A percentile compares a stretch with the other conserved stretches of the same genome.
Evolutionary conservation across 2,797 vertebrate species (phyloP).

Genomic region (Microchirus variegatus): DNA sequence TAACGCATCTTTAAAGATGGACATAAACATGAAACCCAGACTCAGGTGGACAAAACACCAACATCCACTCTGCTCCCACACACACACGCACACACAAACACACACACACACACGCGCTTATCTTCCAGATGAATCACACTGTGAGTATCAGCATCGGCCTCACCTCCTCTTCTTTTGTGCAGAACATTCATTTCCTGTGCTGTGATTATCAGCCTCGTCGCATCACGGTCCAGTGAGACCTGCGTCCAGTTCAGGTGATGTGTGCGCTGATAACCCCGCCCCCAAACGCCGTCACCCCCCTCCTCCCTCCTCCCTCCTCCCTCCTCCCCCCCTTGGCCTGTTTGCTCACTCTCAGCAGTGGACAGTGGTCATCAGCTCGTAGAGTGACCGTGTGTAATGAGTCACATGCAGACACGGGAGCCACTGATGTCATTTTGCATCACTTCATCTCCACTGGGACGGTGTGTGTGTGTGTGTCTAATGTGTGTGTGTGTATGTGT

Average conservation of each 20-base stretch:
- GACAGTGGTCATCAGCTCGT: conserved; percentile 34
- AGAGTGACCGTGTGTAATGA: conserved; percentile 50
- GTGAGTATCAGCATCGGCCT: background rate
- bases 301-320: too few species aligned
- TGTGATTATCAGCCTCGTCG: conserved; percentile 28
- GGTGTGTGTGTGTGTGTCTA: conserved; percentile 10
- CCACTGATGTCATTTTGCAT: conserved; percentile 64
- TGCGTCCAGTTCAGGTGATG: conserved; percentile 51
- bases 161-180: background rate
- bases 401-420: conserved; percentile 53
- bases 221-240: conserved; percentile 34
- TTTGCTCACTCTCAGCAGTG: conserved; percentile 33
- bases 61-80: too few species aligned
- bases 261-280: conserved; percentile 31
- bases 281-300: too few species aligned
- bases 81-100: background rate
- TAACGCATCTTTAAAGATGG: background rate
- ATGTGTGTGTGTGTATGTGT: background rate
- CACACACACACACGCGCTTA: background rate
- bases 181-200: conserved; percentile 57
- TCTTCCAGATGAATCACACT: conserved; percentile 3
- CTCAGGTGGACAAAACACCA: too few species aligned
- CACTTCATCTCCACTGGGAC: conserved; percentile 49
- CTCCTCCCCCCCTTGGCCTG: conserved; percentile 12
- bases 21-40: too few species aligned